phyloP scores from a whole-genome alignment of 2,888 invertebrate species.

The Litoditis marina region DNA sequence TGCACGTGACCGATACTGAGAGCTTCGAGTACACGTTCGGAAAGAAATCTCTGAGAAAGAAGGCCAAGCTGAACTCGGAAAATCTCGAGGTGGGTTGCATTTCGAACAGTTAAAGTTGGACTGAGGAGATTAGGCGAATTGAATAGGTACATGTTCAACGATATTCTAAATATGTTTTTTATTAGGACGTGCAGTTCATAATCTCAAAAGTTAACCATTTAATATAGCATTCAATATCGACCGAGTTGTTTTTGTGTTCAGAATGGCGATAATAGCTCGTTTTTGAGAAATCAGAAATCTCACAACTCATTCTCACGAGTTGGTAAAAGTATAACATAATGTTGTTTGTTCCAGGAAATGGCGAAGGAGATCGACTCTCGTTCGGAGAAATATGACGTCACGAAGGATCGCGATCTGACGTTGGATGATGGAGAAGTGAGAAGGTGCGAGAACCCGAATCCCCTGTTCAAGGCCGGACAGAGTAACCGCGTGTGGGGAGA shows the following conservation, averaged over 20 bases:
- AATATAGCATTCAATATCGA: too few species aligned
- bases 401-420: slow-evolving; percentile 79
- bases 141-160: not conserved
- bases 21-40: slow-evolving; percentile 91
- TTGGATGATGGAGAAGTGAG: slow-evolving; percentile 62
- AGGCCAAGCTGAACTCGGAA: slow-evolving; percentile 73
- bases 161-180: not conserved
- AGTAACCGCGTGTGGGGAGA: slow-evolving; percentile 98
- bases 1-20: slow-evolving; percentile 92
- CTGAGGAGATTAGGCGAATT: not conserved
- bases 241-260: too few species aligned
- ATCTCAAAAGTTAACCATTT: too few species aligned
- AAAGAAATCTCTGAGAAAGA: slow-evolving; percentile 84
- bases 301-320: too few species aligned
- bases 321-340: not conserved
- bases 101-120: too few species aligned
- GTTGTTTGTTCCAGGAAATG: slow-evolving; percentile 66
- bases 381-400: slow-evolving; percentile 76
- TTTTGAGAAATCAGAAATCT: not conserved
- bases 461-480: slow-evolving; percentile 91
- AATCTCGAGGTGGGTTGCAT: slow-evolving; percentile 73
- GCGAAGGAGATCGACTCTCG: slow-evolving; percentile 74
- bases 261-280: too few species aligned
- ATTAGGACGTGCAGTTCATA: too few species aligned
- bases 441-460: slow-evolving; percentile 79